Evolutionary conservation across 2,113 vertebrate genomes (phyloP).

Genomic region (Microtus montanus): DNA sequence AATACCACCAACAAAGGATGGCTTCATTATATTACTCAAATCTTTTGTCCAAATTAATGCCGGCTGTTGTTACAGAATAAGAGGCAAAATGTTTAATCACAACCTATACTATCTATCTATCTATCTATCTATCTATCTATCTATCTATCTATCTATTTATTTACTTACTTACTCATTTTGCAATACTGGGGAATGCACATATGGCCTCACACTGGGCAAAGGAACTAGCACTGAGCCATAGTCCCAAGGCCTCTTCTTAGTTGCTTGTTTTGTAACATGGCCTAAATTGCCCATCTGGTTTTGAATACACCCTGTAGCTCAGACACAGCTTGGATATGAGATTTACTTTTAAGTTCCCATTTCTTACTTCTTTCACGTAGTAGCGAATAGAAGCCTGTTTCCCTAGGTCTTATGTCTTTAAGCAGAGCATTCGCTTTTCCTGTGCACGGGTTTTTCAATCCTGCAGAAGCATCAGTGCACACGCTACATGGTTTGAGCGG

Average conservation of each 20-base stretch:
- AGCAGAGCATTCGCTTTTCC: background rate
- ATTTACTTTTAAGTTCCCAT: background rate
- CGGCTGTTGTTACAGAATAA: background rate
- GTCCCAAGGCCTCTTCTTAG: background rate
- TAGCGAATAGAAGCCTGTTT: background rate
- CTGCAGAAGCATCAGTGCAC: rapidly evolving
- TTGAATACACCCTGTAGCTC: background rate
- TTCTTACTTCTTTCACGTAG: background rate
- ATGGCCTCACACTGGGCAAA: too few relatives aligned
- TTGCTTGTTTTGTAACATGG: background rate
- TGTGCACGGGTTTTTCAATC: background rate
- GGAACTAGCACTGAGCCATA: background rate
- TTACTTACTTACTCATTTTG: background rate
- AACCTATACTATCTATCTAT: background rate
- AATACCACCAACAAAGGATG: background rate
- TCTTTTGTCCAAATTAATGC: background rate
- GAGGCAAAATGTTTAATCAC: background rate
- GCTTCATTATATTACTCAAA: background rate
- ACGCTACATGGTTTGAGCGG: background rate
- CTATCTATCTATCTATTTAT: too few relatives aligned
- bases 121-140: too few relatives aligned
- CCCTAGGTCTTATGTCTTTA: background rate
- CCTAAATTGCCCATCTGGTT: background rate
- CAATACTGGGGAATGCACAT: background rate
- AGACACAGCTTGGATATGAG: background rate